phyloP scores from a whole-genome alignment of 2,888 invertebrate species.

The Hypselothyrea guttata region DNA sequence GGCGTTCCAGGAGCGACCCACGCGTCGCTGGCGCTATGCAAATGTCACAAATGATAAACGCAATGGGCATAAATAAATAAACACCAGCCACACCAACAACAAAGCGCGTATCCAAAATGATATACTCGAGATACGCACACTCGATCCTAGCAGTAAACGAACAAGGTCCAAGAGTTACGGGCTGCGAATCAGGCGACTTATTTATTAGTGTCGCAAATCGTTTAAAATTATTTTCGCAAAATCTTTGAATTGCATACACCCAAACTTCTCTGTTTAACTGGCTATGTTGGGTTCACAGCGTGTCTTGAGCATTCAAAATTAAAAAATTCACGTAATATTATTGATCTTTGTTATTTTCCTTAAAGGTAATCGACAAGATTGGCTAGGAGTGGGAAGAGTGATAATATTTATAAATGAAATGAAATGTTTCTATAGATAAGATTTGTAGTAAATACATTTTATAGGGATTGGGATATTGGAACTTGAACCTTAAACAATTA shows the following conservation, averaged over 20 bases:
- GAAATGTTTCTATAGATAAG: no score
- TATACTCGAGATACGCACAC: constrained; percentile 7
- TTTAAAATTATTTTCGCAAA: constrained; percentile 48
- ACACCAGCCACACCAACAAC: constrained; percentile 17
- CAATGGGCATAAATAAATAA: constrained; percentile 77
- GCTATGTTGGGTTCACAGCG: constrained; percentile 1
- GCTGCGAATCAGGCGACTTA: constrained; percentile 52
- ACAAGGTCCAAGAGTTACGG: constrained; percentile 40
- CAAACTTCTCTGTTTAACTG: not conserved
- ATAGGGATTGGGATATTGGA: no score
- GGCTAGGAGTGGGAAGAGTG: no score
- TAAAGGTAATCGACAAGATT: no score
- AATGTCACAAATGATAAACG: constrained; percentile 78
- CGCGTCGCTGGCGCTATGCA: constrained; percentile 73
- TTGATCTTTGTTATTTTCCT: no score
- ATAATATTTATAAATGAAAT: no score
- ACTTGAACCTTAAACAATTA: no score
- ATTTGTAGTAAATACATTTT: no score
- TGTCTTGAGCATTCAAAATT: no score
- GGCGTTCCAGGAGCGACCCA: constrained; percentile 44
- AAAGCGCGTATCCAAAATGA: not conserved
- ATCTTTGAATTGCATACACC: not conserved
- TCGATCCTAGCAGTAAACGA: not conserved
- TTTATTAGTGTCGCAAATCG: constrained; percentile 77
- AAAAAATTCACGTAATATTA: no score